A percentile compares a stretch with the other conserved stretches of the same genome.
phyloP scores from a whole-genome alignment of 2,888 invertebrate genomes.

The Macrophya alboannulata region DNA sequence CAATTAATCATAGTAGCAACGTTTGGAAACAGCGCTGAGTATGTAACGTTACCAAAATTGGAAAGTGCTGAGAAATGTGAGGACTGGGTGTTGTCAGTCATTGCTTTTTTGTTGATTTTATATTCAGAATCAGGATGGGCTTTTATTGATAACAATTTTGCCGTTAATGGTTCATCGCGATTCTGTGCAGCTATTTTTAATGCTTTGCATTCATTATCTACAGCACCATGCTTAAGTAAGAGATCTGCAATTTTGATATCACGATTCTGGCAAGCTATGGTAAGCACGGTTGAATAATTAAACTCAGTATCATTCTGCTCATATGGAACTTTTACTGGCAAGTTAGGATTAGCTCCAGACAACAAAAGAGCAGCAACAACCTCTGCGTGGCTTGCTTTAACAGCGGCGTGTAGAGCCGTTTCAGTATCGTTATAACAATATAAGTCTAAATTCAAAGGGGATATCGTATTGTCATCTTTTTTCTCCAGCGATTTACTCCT shows the following conservation, averaged over 20 bases:
- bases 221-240: constrained; percentile 90
- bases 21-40: constrained; percentile 91
- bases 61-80: constrained; percentile 82
- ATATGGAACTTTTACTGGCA: constrained; percentile 83
- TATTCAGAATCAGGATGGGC: constrained; percentile 96
- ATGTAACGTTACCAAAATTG: constrained; percentile 85
- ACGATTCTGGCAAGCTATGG: constrained; percentile 87
- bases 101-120: constrained; percentile 94
- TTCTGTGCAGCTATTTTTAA: constrained; percentile 88
- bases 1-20: constrained; percentile 95
- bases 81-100: constrained; percentile 85
- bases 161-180: constrained; percentile 89
- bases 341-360: constrained; percentile 92
- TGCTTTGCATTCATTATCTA: constrained; percentile 93
- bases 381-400: constrained; percentile 88
- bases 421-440: constrained; percentile 90
- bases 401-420: constrained; percentile 92
- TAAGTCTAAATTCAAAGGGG: constrained; percentile 88
- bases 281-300: constrained; percentile 83
- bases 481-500: constrained; percentile 81
- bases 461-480: constrained; percentile 82
- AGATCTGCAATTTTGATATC: constrained; percentile 89
- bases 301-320: constrained; percentile 80
- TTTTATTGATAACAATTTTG: constrained; percentile 92
- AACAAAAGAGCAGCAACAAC: constrained; percentile 87